These are phyloP conservation scores for Trichoplusia ni DNA, from an alignment of 1,140 invertebrate genomes.

Conservation along the genomic window DNA sequence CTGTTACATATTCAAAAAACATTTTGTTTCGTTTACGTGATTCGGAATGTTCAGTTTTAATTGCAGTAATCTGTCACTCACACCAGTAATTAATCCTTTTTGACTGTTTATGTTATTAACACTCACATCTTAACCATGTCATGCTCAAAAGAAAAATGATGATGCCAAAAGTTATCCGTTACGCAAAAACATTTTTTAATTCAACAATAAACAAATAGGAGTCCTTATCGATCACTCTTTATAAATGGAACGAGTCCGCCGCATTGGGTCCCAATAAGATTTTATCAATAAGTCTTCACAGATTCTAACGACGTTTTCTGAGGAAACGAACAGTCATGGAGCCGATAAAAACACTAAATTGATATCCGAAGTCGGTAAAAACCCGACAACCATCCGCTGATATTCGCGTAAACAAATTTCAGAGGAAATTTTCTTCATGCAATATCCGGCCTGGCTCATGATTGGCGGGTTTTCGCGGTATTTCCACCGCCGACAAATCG, in stretches of 20 bases:
- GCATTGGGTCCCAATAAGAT: neutral
- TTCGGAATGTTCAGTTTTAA: constrained; percentile 23
- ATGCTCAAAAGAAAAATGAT: neutral
- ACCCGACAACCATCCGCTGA: constrained; percentile 61
- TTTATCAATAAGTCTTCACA: constrained; percentile 9
- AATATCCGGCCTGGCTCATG: constrained; percentile 62
- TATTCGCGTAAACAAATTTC: constrained; percentile 76
- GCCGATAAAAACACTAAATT: constrained; percentile 55
- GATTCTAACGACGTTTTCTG: constrained; percentile 36
- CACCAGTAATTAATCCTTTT: neutral
- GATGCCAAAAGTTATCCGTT: neutral
- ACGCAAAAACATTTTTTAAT: neutral
- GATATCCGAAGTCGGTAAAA: constrained; percentile 68
- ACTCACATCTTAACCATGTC: neutral
- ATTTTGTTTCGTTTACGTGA: neutral
- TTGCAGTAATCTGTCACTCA: constrained; percentile 16
- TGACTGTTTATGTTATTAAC: constrained; percentile 11
- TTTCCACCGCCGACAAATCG: constrained; percentile 55
- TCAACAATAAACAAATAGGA: constrained; percentile 27
- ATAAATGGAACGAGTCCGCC: constrained; percentile 18
- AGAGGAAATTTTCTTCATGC: constrained; percentile 74
- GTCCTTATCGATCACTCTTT: constrained; percentile 30
- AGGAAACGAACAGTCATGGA: constrained; percentile 50
- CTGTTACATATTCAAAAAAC: too few relatives aligned
- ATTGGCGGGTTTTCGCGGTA: constrained; percentile 66